Evolutionary conservation across 1,140 invertebrate species (phyloP), one percentile per base, ranked within the genome.

Genomic region (Heliothis virescens): DNA sequence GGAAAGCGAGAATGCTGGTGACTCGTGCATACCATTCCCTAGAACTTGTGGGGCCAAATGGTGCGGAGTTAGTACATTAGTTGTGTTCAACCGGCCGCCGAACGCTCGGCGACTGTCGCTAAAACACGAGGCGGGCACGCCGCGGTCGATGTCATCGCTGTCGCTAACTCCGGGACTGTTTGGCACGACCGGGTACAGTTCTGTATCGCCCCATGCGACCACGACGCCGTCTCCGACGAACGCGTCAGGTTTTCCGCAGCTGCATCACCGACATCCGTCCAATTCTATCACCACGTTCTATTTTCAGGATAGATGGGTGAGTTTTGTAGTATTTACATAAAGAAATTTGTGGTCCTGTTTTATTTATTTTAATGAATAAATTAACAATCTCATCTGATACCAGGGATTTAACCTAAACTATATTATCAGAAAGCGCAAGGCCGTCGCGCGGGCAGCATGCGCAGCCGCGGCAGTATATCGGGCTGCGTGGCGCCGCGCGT

Each of bases 11-110:
- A 94, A 92, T 71, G 91, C 92, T 0, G 94, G 97, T 78, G 97
- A 98, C 89, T 96, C 97, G n/a, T 98, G 97, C 85, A 98, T 99
- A 82, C 98, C 98, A 0, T 99, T 99, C 95, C 98, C 98, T 1
- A 95, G 98, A 74, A 99, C 98, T 0, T 99, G 98, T 13, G 98
- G 98, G 4, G 98, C 98, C 0, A 97, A 97, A 89, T 99, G 99
- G 95, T 99, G 98, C 94, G 97, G 97, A 53, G 97, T 97, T 41
- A 97, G 97, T 84, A 96, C 97, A 29, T 94, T 98, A 34, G 97
- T 98, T 10, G 98, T 97, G 79, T 99, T 99, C 92, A 97, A 97
- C 60, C 96, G 98, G 79, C 97, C 97, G 1, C 95, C 96, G 12
- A 97, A 97, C 85, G 95, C 97, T 1, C 96, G 97, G 83, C 95